Evolutionary conservation across 2,113 vertebrate genomes (phyloP).

Genomic region (Todiramphus chloris): DNA sequence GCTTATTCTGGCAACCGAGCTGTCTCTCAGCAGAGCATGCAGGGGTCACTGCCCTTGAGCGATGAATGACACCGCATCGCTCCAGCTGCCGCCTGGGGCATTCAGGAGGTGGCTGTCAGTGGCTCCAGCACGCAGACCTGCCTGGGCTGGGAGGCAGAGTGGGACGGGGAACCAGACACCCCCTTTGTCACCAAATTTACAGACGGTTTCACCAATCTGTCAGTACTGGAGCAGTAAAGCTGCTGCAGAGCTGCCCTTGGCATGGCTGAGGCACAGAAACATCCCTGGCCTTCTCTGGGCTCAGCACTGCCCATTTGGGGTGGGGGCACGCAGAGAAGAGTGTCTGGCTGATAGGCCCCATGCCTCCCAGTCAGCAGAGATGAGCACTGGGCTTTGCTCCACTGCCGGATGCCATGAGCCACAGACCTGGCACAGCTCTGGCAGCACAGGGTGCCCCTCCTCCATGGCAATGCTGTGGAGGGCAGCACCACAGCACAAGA

Average conservation of each 20-base stretch:
- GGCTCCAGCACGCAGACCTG: neutral
- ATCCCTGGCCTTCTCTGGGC: neutral
- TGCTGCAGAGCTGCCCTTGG: neutral
- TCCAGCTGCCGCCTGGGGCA: neutral
- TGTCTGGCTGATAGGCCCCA: rapidly evolving
- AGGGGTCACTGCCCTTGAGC: neutral
- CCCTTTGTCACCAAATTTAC: neutral
- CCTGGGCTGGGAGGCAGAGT: neutral
- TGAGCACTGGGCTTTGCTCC: neutral
- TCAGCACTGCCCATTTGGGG: rapidly evolving
- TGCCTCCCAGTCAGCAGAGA: neutral
- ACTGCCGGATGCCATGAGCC: rapidly evolving
- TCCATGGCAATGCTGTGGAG: rapidly evolving
- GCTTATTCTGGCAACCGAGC: neutral
- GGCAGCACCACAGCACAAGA: neutral
- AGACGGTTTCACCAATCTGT: neutral
- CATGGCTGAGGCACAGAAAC: neutral
- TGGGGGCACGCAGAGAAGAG: neutral
- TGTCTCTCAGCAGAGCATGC: neutral
- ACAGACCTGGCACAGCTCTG: neutral
- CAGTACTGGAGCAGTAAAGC: neutral
- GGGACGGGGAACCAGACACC: no score
- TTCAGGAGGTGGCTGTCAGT: neutral
- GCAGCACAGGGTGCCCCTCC: neutral
- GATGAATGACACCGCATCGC: rapidly evolving